Evolutionary conservation across 2,888 invertebrate genomes (phyloP).

Genomic region (Hermaeophaga mercurialis): DNA sequence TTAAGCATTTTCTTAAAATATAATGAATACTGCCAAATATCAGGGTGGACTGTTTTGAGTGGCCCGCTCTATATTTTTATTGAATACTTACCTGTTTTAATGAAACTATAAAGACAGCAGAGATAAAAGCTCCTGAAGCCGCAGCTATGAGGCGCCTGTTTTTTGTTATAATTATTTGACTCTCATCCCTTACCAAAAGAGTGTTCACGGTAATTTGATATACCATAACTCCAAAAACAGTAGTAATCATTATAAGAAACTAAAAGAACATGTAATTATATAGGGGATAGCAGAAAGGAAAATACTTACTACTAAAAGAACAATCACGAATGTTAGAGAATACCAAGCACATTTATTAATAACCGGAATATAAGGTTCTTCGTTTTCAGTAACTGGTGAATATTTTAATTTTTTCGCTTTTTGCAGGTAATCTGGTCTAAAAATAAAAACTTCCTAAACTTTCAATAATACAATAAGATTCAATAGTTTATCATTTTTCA

Average conservation of each 20-base stretch:
- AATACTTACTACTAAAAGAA: slow-evolving; percentile 31
- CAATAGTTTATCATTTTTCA: too few species aligned
- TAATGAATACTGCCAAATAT: too few species aligned
- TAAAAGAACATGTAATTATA: slow-evolving; percentile 28
- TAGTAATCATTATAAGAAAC: slow-evolving; percentile 40
- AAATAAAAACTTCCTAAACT: too few species aligned
- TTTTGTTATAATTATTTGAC: slow-evolving; percentile 29
- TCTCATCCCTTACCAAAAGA: slow-evolving; percentile 28
- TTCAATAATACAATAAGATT: too few species aligned
- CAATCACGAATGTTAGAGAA: slow-evolving; percentile 26
- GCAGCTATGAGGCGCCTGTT: slow-evolving; percentile 40
- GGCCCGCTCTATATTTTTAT: too few species aligned
- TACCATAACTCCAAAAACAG: slow-evolving; percentile 43
- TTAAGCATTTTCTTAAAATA: too few species aligned
- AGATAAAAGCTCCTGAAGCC: slow-evolving; percentile 40
- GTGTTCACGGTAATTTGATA: slow-evolving; percentile 38
- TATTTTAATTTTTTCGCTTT: slow-evolving; percentile 26
- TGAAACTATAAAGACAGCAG: slow-evolving; percentile 45
- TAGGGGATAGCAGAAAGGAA: neutral
- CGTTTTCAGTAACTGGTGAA: slow-evolving; percentile 25
- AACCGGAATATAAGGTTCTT: slow-evolving; percentile 32
- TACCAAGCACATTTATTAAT: slow-evolving; percentile 23
- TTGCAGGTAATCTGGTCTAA: slow-evolving; percentile 37
- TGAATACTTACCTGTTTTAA: slow-evolving; percentile 43
- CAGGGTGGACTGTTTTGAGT: too few species aligned